Evolutionary conservation across 2,113 vertebrate genomes (phyloP).

Genomic region (Forbesichthys agassizii): DNA sequence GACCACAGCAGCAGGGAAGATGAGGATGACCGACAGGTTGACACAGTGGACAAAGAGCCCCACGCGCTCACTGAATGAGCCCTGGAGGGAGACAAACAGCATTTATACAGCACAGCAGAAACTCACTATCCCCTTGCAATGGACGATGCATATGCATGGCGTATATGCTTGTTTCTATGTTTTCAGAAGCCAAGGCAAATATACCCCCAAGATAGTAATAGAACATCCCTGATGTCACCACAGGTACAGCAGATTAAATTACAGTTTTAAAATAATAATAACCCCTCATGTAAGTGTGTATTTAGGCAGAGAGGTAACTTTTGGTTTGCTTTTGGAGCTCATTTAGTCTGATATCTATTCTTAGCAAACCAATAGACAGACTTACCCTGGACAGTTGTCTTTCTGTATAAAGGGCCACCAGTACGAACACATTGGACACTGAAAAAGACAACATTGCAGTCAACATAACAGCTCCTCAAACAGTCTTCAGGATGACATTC

Average conservation of each 20-base stretch:
- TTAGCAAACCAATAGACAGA: slow-evolving; percentile 19
- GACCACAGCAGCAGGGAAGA: slow-evolving; percentile 80
- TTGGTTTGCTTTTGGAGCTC: neutral
- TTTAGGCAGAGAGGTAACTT: neutral
- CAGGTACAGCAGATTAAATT: slow-evolving; percentile 21
- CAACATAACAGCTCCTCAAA: neutral
- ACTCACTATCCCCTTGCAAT: neutral
- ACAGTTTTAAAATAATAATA: slow-evolving; percentile 39
- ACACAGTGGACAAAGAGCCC: slow-evolving; percentile 78
- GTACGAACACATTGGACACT: slow-evolving; percentile 82
- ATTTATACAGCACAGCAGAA: slow-evolving; percentile 7
- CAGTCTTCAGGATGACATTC: too few species aligned
- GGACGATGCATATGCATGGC: too few species aligned
- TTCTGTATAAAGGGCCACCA: slow-evolving; percentile 83
- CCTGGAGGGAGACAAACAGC: slow-evolving; percentile 63
- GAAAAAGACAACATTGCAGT: slow-evolving; percentile 43
- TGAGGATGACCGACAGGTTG: slow-evolving; percentile 78
- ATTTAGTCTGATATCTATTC: neutral
- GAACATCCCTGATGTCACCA: too few species aligned
- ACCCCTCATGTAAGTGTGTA: slow-evolving; percentile 12
- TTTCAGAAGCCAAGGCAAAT: too few species aligned
- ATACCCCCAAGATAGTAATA: too few species aligned
- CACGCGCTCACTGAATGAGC: slow-evolving; percentile 74
- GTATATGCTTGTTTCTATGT: too few species aligned
- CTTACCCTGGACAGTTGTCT: slow-evolving; percentile 83